These are phyloP conservation scores for Synergus itoensis DNA, from an alignment of 2,888 invertebrate genomes.

Conservation along the genomic window DNA sequence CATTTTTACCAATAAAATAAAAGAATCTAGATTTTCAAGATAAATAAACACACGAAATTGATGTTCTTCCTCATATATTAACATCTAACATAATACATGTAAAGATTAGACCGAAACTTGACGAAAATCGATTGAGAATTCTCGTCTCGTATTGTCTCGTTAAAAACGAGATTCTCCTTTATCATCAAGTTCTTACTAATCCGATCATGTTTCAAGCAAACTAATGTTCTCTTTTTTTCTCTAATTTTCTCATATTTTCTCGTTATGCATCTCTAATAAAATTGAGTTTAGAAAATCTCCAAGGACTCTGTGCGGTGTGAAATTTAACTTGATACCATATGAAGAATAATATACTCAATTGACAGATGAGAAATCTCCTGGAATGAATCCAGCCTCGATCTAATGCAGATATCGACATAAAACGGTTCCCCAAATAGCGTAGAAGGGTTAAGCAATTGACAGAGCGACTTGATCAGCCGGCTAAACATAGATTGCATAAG, in stretches of 20 bases:
- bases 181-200: too few species aligned
- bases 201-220: too few species aligned
- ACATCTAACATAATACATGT: too few species aligned
- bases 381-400: background rate
- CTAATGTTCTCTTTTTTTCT: too few species aligned
- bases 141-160: too few species aligned
- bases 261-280: background rate
- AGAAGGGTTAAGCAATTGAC: background rate
- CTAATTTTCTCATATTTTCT: too few species aligned
- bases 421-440: background rate
- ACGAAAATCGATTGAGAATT: too few species aligned
- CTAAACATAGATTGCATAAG: conserved; percentile 8
- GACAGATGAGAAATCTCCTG: background rate
- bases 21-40: background rate
- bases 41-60: background rate
- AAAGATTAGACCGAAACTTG: too few species aligned
- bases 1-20: background rate
- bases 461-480: conserved; percentile 2
- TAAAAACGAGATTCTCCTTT: too few species aligned
- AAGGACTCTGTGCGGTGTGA: background rate
- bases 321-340: background rate
- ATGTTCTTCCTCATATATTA: too few species aligned
- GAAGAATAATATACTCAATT: background rate
- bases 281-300: background rate
- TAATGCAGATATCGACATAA: background rate